phyloP scores from a whole-genome alignment of 1,140 invertebrate species.

The Drosophila sucinea region DNA sequence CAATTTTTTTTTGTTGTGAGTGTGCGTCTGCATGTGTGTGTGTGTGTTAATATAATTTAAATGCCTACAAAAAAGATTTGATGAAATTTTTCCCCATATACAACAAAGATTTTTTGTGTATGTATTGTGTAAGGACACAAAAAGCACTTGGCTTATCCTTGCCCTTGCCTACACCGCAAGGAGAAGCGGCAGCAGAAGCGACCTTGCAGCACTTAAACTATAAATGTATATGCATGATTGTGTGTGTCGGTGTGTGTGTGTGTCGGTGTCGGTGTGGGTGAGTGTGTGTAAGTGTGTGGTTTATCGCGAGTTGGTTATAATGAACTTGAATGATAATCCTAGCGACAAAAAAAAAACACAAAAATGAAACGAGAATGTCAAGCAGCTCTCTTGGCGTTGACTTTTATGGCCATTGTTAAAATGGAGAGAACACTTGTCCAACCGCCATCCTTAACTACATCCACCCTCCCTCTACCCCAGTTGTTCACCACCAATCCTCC shows the following conservation, averaged over 20 bases:
- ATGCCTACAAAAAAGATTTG: conserved; percentile 48
- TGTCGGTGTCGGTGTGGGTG: no score
- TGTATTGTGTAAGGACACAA: conserved; percentile 21
- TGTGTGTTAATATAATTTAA: conserved; percentile 51
- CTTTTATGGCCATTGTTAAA: conserved; percentile 52
- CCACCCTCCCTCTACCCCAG: neutral
- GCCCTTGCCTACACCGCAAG: conserved; percentile 55
- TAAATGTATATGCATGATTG: conserved; percentile 9
- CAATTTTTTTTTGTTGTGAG: neutral
- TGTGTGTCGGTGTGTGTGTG: neutral
- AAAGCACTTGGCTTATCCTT: conserved; percentile 58
- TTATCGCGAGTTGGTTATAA: conserved; percentile 69
- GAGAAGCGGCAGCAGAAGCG: conserved; percentile 44
- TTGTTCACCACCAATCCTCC: neutral
- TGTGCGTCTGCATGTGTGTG: neutral
- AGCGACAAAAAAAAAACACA: conserved; percentile 37
- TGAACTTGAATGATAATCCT: conserved; percentile 77
- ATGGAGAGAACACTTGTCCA: neutral
- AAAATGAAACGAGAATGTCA: conserved; percentile 58
- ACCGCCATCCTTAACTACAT: neutral
- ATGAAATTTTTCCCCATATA: conserved; percentile 29
- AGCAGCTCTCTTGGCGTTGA: conserved; percentile 48
- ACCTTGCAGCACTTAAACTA: conserved; percentile 58
- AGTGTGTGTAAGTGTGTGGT: conserved; percentile 23
- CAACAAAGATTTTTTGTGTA: conserved; percentile 26